Conservation (phyloP, 2,797 vertebrate genomes). For the Mergus octosetaceus region DNA sequence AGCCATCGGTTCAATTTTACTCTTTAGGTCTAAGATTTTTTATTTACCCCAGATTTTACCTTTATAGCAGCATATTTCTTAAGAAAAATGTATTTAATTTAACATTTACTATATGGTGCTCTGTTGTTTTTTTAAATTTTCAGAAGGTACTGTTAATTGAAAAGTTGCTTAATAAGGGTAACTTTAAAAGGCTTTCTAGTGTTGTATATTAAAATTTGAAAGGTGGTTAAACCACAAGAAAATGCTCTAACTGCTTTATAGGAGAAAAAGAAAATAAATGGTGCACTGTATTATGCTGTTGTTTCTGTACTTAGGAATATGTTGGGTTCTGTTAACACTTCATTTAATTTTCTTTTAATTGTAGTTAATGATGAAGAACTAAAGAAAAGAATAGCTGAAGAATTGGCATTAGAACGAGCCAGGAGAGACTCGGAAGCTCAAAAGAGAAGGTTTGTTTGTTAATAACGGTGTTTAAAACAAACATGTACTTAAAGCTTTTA, state of each 20-base stretch:
- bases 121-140: background rate
- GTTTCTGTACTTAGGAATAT: background rate
- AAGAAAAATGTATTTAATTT: background rate
- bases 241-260: background rate
- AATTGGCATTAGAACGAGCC: conserved; percentile 87
- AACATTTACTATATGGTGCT: rapidly evolving
- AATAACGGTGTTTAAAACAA: background rate
- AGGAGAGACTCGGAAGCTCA: conserved; percentile 86
- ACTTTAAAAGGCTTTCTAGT: background rate
- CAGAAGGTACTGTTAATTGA: background rate
- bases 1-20: background rate
- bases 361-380: conserved; percentile 89
- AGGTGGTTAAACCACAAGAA: background rate
- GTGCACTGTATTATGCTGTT: background rate
- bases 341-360: conserved; percentile 30
- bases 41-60: background rate
- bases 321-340: background rate
- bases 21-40: background rate
- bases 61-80: background rate
- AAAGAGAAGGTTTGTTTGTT: conserved; percentile 83
- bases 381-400: conserved; percentile 90
- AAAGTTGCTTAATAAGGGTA: background rate
- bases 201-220: background rate
- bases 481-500: background rate
- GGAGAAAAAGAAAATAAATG: background rate